Base-by-base conservation (phyloP, 2,797 vertebrate genomes). In the Gouania willdenowi region DNA sequence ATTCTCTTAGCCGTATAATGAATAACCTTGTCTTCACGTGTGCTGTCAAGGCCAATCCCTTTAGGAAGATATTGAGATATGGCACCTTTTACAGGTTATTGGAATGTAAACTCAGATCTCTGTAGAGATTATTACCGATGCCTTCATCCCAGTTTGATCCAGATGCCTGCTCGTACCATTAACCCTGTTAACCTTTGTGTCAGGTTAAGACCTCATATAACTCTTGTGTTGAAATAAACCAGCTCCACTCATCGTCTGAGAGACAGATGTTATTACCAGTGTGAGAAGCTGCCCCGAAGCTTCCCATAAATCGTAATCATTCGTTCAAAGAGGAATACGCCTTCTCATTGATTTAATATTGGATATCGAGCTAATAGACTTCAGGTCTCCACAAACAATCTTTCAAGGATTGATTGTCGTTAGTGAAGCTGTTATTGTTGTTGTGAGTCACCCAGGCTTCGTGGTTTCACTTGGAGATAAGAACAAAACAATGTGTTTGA, bases 341-440 rank as follows among this genome's bases (percentile, higher is more conserved):
- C 35, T 12, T 53, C 36, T 42, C 50, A 67, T 71, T 49, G 62
- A 75, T 63, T 35, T 46, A 41, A 44, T 57, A 60, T 70, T 24
- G 48, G 35, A n/a, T n/a, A 10, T 10, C 10, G 10, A 10, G 23
- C 15, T 60, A 69, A 76, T 80, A 59, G 8, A 35, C 45, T 70
- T 53, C 42, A 23, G 40, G 44, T 20, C 8, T 24, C 11, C 48
- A 15, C 51, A 52, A 44, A 59, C 12, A 20, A 20, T 32, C 40
- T 66, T 60, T 66, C 26, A 29, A 4, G 22, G 33, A 66, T 66
- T 27, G 59, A 72, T 60, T 68, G 69, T 48, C 61, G 49, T 61
- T 26, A 14, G 59, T 35, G 4, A 5, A 23, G 49, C 43, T 71
- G 41, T 58, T 61, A 35, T 52, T 60, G 44, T 60, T 36, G 26